phyloP scores from a whole-genome alignment of 2,113 vertebrate genomes.

The Oriolus oriolus region DNA sequence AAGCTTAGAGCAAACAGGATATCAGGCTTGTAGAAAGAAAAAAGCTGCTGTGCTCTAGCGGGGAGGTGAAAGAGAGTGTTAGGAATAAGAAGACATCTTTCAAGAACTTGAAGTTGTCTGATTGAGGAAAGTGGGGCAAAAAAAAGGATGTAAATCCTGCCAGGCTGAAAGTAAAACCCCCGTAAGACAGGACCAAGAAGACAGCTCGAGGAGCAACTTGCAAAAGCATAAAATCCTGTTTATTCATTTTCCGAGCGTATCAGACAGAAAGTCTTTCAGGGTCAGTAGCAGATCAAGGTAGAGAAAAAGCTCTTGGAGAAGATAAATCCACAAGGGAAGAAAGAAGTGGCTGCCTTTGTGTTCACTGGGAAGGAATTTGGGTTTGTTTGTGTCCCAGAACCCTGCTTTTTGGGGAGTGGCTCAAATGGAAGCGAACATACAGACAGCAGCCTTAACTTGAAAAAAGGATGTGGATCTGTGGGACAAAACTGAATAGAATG shows the following conservation, averaged over 20 bases:
- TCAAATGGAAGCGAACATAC: not conserved
- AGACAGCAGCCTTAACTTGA: not conserved
- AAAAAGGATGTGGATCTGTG: not conserved
- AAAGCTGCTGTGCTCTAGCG: not conserved
- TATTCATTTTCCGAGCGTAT: not conserved
- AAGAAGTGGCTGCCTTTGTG: slow-evolving; percentile 23
- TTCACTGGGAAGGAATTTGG: not conserved
- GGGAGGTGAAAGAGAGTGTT: slow-evolving; percentile 15
- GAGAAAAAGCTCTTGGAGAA: slow-evolving; percentile 21
- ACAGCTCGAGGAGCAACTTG: slow-evolving; percentile 38
- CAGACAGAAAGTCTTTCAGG: slow-evolving; percentile 41
- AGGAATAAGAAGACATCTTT: slow-evolving; percentile 20
- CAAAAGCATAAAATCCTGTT: slow-evolving; percentile 52
- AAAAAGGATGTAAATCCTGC: slow-evolving; percentile 44
- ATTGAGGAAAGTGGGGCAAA: slow-evolving; percentile 16
- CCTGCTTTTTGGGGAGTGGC: not conserved
- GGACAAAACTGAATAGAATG: not conserved
- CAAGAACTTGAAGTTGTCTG: slow-evolving; percentile 35
- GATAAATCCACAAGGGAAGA: not conserved
- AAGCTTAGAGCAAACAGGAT: slow-evolving; percentile 31
- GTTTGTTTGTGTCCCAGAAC: not conserved
- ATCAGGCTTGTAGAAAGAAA: slow-evolving; percentile 1
- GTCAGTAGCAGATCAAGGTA: slow-evolving; percentile 22
- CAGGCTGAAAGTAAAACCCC: slow-evolving; percentile 36
- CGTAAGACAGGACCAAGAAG: slow-evolving; percentile 17